phyloP scores from a whole-genome alignment of 2,888 invertebrate genomes.

The Calameuta filiformis region DNA sequence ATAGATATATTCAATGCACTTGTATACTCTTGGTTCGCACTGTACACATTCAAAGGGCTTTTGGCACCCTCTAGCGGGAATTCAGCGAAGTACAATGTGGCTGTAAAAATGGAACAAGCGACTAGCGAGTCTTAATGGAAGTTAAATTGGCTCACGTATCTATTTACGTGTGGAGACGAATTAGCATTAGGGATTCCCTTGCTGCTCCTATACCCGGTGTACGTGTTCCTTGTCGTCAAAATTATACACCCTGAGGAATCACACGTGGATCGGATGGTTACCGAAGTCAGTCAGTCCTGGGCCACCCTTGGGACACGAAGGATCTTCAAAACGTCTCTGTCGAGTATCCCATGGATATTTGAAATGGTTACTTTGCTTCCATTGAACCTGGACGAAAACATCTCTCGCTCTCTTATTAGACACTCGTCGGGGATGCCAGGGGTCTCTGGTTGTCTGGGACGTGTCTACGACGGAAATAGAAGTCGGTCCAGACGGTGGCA shows the following conservation, averaged over 20 bases:
- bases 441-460: constrained; percentile 37
- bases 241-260: not conserved
- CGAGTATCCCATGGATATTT: not conserved
- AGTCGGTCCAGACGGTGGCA: constrained; percentile 20
- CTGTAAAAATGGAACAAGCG: not conserved
- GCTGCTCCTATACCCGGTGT: not conserved
- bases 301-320: not conserved
- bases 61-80: not conserved
- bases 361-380: not conserved
- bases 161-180: not conserved
- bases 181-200: not conserved
- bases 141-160: not conserved
- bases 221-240: not conserved
- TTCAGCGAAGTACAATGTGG: not conserved
- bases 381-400: not conserved
- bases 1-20: not conserved
- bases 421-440: constrained; percentile 15
- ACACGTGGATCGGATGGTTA: not conserved
- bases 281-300: too few species aligned
- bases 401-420: not conserved
- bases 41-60: not conserved
- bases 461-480: constrained; percentile 50
- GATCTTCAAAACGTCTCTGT: not conserved
- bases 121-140: not conserved
- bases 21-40: not conserved